phyloP scores from a whole-genome alignment of 2,797 vertebrate genomes.

The Acipenser oxyrinchus region DNA sequence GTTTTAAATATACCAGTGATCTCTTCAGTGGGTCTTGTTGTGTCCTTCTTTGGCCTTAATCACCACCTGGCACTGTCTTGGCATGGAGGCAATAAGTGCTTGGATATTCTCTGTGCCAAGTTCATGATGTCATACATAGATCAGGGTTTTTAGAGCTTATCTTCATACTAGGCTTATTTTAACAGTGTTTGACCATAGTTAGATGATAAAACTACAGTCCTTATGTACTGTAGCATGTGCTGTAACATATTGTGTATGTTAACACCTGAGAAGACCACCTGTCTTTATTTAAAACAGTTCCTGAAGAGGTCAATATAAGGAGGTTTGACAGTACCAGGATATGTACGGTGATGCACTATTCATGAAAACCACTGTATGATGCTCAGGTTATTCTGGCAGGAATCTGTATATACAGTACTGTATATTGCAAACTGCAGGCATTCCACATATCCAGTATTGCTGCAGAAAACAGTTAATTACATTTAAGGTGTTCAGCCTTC shows the following conservation, averaged over 20 bases:
- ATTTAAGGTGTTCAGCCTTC: conserved; percentile 25
- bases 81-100: conserved; percentile 59
- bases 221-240: conserved; percentile 20
- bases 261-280: conserved; percentile 20
- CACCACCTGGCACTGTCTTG: conserved; percentile 60
- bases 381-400: conserved; percentile 11
- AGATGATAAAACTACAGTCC: conserved; percentile 23
- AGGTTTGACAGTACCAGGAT: too few species aligned
- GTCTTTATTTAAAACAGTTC: neutral
- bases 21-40: conserved; percentile 59
- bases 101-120: conserved; percentile 68
- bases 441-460: neutral
- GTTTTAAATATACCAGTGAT: conserved; percentile 56
- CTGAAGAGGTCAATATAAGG: too few species aligned
- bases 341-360: too few species aligned
- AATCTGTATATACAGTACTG: neutral
- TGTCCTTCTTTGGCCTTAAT: conserved; percentile 54
- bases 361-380: neutral
- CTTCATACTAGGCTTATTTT: conserved; percentile 27
- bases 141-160: conserved; percentile 27
- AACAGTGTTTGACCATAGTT: conserved; percentile 52
- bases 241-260: conserved; percentile 24
- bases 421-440: neutral
- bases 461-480: conserved; percentile 14
- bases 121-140: conserved; percentile 40